Percentiles rank a stretch among this genome's conserved stretches.
phyloP scores from a whole-genome alignment of 2,888 invertebrate species.

The Sceliomorpha sp. region DNA sequence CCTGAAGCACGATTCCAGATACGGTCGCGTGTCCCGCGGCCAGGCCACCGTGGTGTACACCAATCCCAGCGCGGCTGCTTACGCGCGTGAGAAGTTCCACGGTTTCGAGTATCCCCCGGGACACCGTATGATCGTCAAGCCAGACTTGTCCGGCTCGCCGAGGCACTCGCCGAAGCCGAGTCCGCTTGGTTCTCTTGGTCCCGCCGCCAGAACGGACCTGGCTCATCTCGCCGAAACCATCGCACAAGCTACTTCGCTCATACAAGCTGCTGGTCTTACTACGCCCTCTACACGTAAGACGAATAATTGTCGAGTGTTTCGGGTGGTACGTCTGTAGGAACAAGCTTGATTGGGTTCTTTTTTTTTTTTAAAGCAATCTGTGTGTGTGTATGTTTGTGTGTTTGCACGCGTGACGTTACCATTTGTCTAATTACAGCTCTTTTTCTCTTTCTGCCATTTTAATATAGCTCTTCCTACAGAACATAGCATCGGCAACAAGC shows the following conservation, averaged over 20 bases:
- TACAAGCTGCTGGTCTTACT: constrained; percentile 84
- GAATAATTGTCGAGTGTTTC: too few species aligned
- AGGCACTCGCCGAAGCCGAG: constrained; percentile 69
- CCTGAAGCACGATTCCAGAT: constrained; percentile 81
- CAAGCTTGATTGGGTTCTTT: too few species aligned
- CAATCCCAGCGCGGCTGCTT: constrained; percentile 86
- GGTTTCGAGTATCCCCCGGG: constrained; percentile 96
- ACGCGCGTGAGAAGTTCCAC: constrained; percentile 92
- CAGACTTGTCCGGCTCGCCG: constrained; percentile 80
- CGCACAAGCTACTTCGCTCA: constrained; percentile 88
- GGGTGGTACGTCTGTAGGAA: too few species aligned
- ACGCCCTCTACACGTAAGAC: constrained; percentile 76
- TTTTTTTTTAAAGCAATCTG: too few species aligned
- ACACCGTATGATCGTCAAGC: constrained; percentile 88
- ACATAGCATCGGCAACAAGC: constrained; percentile 80
- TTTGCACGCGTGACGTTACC: too few species aligned
- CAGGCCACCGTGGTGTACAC: constrained; percentile 87
- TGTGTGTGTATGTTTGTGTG: too few species aligned
- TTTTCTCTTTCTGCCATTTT: too few species aligned
- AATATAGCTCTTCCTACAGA: too few species aligned
- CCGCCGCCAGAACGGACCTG: constrained; percentile 82
- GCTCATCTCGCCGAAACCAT: constrained; percentile 87
- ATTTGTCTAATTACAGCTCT: too few species aligned
- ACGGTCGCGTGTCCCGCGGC: constrained; percentile 81
- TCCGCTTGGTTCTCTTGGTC: constrained; percentile 67